phyloP scores from a whole-genome alignment of 2,113 vertebrate species.

The Laticauda laticaudata region DNA sequence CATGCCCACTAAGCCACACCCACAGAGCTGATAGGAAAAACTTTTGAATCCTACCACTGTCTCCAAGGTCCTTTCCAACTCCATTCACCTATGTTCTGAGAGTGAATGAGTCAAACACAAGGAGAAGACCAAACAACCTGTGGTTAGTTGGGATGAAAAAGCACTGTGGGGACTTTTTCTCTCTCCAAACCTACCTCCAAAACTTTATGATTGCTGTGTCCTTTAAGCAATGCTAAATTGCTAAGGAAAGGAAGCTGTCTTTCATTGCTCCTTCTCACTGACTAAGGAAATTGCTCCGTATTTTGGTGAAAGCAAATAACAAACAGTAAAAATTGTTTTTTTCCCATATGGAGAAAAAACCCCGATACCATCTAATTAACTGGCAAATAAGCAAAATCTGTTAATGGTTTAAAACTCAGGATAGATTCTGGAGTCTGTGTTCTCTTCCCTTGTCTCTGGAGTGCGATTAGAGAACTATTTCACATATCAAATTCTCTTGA shows the following conservation, averaged over 20 bases:
- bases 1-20: too few species aligned
- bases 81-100: neutral
- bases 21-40: too few species aligned
- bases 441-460: slow-evolving; percentile 5
- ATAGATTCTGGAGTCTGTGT: slow-evolving; percentile 11
- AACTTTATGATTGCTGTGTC: neutral
- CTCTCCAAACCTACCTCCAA: neutral
- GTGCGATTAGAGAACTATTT: slow-evolving; percentile 29
- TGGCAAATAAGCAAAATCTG: slow-evolving; percentile 18
- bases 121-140: neutral
- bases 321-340: neutral
- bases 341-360: neutral
- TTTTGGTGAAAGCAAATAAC: neutral
- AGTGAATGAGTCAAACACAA: neutral
- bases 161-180: neutral
- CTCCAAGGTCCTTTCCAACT: neutral
- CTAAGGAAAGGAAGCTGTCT: neutral
- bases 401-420: slow-evolving; percentile 27
- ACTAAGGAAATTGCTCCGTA: neutral
- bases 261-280: neutral
- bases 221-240: neutral
- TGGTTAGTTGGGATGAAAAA: neutral
- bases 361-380: slow-evolving; percentile 4
- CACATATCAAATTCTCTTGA: slow-evolving; percentile 42
- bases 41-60: too few species aligned